A percentile compares a stretch with the other conserved stretches of the same genome.
Evolutionary conservation across 37 sponge, comb jelly and placozoan species (phyloP).

Genomic region (Dysidea cf. avara): DNA sequence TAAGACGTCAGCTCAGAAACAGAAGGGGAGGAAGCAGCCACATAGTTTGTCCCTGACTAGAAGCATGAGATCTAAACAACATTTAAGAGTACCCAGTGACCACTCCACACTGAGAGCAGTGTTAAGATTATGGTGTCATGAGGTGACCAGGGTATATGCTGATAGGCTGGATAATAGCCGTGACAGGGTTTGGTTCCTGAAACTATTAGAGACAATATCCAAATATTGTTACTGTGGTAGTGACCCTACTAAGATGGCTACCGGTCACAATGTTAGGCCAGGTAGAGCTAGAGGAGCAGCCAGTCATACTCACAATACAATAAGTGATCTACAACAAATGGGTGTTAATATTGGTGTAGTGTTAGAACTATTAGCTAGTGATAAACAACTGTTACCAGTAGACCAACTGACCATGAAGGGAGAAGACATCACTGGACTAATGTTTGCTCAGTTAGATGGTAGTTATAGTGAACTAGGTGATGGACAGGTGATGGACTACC

Average conservation of each 20-base stretch:
- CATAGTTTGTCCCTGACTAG: neutral
- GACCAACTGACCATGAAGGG: conserved; percentile 66
- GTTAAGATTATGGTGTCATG: conserved; percentile 79
- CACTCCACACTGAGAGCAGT: conserved; percentile 31
- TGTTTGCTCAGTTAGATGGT: conserved; percentile 17
- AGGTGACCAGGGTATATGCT: conserved; percentile 60
- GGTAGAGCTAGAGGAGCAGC: neutral
- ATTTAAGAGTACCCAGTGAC: too few species aligned
- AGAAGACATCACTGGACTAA: conserved; percentile 66
- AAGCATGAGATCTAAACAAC: too few species aligned
- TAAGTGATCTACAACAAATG: neutral
- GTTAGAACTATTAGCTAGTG: too few species aligned
- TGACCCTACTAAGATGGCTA: neutral
- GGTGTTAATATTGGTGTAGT: too few species aligned
- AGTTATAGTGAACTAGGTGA: conserved; percentile 48
- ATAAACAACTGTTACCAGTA: conserved; percentile 17
- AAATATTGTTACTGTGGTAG: conserved; percentile 74
- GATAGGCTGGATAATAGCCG: conserved; percentile 43
- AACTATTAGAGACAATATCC: conserved; percentile 53
- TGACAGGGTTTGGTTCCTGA: conserved; percentile 64
- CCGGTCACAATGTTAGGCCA: neutral
- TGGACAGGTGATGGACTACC: conserved; percentile 52
- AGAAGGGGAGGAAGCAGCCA: conserved; percentile 10
- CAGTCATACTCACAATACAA: neutral
- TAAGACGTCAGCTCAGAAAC: neutral